Conservation (phyloP, 2,888 invertebrate species). For the Agrochola circellaris region DNA sequence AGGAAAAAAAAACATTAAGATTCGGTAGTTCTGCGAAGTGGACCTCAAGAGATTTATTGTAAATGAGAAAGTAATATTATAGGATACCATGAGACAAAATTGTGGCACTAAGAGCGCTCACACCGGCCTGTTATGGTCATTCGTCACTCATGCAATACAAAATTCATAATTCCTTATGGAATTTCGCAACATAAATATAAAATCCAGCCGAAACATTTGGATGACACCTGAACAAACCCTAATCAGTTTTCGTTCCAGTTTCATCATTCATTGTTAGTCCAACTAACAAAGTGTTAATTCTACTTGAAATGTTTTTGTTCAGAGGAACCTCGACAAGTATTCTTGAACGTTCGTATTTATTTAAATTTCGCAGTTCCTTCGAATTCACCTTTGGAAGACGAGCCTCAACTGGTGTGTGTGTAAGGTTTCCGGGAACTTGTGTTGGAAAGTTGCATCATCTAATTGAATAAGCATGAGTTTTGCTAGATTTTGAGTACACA, state of each 20-base stretch:
- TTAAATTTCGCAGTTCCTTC: slow-evolving; percentile 9
- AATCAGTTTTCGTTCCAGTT: slow-evolving; percentile 42
- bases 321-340: slow-evolving; percentile 21
- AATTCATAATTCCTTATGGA: slow-evolving; percentile 21
- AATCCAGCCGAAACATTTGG: slow-evolving; percentile 11
- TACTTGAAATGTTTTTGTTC: slow-evolving; percentile 52
- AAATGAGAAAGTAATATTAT: not conserved
- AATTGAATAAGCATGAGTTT: not conserved
- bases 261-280: slow-evolving; percentile 52
- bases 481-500: not conserved
- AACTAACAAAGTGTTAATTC: slow-evolving; percentile 51
- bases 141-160: slow-evolving; percentile 11
- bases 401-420: not conserved
- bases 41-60: not conserved
- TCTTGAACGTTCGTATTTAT: slow-evolving; percentile 32
- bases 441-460: not conserved
- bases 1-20: not conserved
- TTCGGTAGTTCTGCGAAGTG: not conserved
- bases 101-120: not conserved
- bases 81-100: not conserved
- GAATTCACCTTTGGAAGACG: not conserved
- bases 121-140: too few relatives aligned
- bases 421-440: not conserved
- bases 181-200: slow-evolving; percentile 28
- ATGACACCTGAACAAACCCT: slow-evolving; percentile 31